These are phyloP conservation scores for Aegotheles bennettii DNA, from an alignment of 2,113 vertebrate genomes.

Conservation along the genomic window DNA sequence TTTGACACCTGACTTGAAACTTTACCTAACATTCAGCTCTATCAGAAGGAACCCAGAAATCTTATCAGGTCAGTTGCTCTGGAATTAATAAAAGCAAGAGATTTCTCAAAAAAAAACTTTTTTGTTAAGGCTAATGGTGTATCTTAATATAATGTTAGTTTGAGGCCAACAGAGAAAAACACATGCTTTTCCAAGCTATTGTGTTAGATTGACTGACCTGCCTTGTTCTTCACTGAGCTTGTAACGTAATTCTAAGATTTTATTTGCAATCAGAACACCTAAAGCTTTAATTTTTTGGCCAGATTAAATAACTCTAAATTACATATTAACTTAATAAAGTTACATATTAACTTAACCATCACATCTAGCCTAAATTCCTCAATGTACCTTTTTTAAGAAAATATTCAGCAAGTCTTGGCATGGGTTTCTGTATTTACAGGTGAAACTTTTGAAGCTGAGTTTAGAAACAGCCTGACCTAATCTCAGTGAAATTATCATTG, in stretches of 20 bases:
- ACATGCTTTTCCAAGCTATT: not conserved
- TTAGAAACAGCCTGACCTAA: not conserved
- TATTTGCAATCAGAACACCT: not conserved
- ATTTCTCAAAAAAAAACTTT: not conserved
- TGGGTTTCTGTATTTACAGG: not conserved
- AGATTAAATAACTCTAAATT: not conserved
- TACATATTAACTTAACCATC: not conserved
- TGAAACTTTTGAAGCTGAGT: not conserved
- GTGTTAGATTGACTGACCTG: not conserved
- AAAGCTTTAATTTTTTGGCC: not conserved
- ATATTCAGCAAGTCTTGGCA: not conserved
- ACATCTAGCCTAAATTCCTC: not conserved
- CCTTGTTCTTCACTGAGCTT: not conserved
- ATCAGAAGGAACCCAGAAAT: not conserved
- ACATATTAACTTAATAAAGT: not conserved
- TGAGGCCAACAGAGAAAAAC: not conserved
- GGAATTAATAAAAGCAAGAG: not conserved
- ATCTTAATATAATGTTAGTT: not conserved
- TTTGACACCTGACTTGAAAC: not conserved
- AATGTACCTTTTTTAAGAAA: not conserved
- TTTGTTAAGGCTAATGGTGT: not conserved
- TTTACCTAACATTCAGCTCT: not conserved
- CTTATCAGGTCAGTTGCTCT: not conserved
- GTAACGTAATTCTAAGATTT: not conserved
- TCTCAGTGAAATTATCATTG: not conserved